These are phyloP conservation scores for Anoplophora glabripennis DNA, from an alignment of 1,140 invertebrate genomes.

Conservation along the genomic window DNA sequence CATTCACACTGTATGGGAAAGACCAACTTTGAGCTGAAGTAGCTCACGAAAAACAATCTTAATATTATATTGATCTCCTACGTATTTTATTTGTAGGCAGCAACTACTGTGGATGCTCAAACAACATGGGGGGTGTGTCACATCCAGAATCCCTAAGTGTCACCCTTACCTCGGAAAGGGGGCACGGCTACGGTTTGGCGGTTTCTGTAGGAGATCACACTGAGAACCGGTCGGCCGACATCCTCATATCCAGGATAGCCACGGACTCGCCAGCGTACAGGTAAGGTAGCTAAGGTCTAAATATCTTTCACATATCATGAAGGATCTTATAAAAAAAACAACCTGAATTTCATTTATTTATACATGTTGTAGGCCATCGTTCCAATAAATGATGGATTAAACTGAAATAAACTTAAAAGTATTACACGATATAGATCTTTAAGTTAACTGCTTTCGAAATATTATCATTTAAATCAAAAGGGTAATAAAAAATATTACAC, in stretches of 20 bases:
- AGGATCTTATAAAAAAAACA: too few relatives aligned
- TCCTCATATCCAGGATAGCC: conserved; percentile 64
- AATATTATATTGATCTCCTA: background rate
- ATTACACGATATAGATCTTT: too few relatives aligned
- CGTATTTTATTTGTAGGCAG: conserved; percentile 25
- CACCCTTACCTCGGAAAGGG: conserved; percentile 57
- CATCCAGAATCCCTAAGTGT: conserved; percentile 67
- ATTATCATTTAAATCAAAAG: too few relatives aligned
- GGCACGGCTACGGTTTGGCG: conserved; percentile 50
- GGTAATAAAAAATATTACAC: too few relatives aligned
- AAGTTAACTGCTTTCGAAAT: too few relatives aligned
- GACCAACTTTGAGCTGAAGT: background rate
- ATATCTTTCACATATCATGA: too few relatives aligned
- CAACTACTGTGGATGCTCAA: conserved; percentile 42
- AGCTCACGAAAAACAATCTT: background rate
- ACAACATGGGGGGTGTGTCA: conserved; percentile 57
- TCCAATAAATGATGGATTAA: too few relatives aligned
- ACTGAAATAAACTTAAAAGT: too few relatives aligned
- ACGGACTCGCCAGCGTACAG: conserved; percentile 70
- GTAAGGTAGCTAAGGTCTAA: too few relatives aligned
- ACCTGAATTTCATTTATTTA: too few relatives aligned
- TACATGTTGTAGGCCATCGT: too few relatives aligned
- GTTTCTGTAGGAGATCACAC: conserved; percentile 50
- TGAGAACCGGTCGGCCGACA: conserved; percentile 43
- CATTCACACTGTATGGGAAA: too few relatives aligned